Evolutionary conservation across 2,113 vertebrate species (phyloP).

Genomic region (Oostethus manadensis): DNA sequence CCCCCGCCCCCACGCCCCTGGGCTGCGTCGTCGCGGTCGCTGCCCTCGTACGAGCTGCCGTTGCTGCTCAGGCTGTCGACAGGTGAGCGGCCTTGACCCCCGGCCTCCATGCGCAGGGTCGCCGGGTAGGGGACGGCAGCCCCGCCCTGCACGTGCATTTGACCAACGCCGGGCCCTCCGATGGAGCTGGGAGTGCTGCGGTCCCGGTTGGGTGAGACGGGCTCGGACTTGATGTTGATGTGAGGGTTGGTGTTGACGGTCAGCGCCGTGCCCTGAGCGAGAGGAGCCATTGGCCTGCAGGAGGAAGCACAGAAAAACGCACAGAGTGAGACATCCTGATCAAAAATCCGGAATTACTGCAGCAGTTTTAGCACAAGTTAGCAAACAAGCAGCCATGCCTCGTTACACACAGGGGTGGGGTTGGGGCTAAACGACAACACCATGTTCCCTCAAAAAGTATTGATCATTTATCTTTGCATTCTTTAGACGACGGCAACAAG

Average conservation of each 20-base stretch:
- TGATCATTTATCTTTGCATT: too few relatives aligned
- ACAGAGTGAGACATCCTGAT: background rate
- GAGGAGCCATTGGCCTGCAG: slow-evolving; percentile 80
- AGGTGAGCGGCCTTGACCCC: slow-evolving; percentile 76
- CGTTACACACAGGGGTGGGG: too few relatives aligned
- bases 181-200: slow-evolving; percentile 76
- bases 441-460: too few relatives aligned
- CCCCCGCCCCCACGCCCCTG: slow-evolving; percentile 58
- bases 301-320: background rate
- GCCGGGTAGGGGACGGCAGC: slow-evolving; percentile 68
- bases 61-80: slow-evolving; percentile 92
- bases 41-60: slow-evolving; percentile 86
- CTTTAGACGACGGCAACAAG: too few relatives aligned
- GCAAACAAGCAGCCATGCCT: too few relatives aligned
- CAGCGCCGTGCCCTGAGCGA: slow-evolving; percentile 81
- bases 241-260: slow-evolving; percentile 89
- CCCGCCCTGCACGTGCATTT: slow-evolving; percentile 65
- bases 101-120: slow-evolving; percentile 76
- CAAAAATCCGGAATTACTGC: too few relatives aligned
- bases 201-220: slow-evolving; percentile 88
- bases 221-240: slow-evolving; percentile 95
- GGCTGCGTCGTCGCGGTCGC: slow-evolving; percentile 82
- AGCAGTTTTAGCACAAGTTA: too few relatives aligned
- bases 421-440: too few relatives aligned
- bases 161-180: background rate